Base-by-base conservation (phyloP, 2,113 vertebrate genomes). In the Notechis scutatus region DNA sequence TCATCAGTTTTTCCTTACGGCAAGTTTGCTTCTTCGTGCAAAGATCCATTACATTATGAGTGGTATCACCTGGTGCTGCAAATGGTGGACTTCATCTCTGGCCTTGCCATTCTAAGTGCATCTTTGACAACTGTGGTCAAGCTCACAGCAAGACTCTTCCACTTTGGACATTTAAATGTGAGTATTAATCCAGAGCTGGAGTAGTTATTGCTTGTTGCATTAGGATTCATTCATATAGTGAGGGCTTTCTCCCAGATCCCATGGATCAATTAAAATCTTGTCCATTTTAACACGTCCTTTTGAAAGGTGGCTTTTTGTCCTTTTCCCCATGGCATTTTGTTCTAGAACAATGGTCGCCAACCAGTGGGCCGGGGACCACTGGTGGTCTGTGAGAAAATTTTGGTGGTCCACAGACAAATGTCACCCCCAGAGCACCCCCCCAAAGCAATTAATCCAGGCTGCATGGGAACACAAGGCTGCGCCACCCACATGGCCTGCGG, bases 11-110 rank as follows among this genome's bases (percentile, higher is more conserved):
- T 97, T 94, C 94, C 96, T 0, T 96, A 94, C 7, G 0, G 69
- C 55, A 92, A 61, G 29, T 97, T 95, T 92, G 94, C 94, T 59
- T 94, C 91, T 1, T 3, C 93, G 47, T 96, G 95, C 88, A 93
- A 94, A 88, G 95, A 97, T 23, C 95, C 96, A 0, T 3, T 3
- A 0, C 7, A 21, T 34, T 93, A 89, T 0, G 94, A 97, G 61
- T 89, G 93, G 74, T 95, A 90, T 57, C 96, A 97, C 85, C 92
- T 97, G 92, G 91, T 20, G 0, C 94, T 96, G 85, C 95, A 97
- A 64, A 89, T 81, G 2, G 6, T 47, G 0, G 91, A 94, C 56
- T n/a, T 95, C 6, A 12, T 93, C 69, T 92, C 74, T 6, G 94
- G 95, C 47, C 26, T 90, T 12, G 88, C 39, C 42, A 42, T 95